A percentile compares a stretch with the other conserved stretches of the same genome.
Evolutionary conservation across 1,140 invertebrate species (phyloP).

Genomic region (Anoplophora glabripennis): DNA sequence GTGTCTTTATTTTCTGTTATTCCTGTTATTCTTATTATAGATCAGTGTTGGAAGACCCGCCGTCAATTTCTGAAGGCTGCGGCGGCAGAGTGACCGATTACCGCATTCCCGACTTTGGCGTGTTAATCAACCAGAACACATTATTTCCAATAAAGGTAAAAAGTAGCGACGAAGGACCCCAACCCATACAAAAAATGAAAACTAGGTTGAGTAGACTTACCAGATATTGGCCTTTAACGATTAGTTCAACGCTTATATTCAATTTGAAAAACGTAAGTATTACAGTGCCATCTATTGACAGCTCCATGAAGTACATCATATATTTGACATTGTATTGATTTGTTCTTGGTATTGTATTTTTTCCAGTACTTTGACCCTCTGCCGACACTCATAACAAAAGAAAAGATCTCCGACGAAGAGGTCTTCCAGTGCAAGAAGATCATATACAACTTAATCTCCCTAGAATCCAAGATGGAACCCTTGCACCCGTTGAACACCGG

Average conservation of each 20-base stretch:
- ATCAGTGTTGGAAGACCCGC: constrained; percentile 91
- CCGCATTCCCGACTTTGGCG: constrained; percentile 80
- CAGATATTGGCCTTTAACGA: constrained; percentile 90
- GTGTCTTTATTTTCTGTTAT: background rate
- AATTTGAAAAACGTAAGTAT: constrained; percentile 75
- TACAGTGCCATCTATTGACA: background rate
- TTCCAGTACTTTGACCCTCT: constrained; percentile 79
- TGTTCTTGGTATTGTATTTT: background rate
- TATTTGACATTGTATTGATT: background rate
- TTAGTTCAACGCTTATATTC: constrained; percentile 86
- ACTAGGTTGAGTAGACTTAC: constrained; percentile 73
- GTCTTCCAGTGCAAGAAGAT: constrained; percentile 85
- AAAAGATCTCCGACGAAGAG: constrained; percentile 79
- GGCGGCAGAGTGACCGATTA: constrained; percentile 94
- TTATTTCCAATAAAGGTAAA: constrained; percentile 65
- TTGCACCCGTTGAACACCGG: constrained; percentile 65
- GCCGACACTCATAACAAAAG: constrained; percentile 75
- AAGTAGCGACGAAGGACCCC: constrained; percentile 46
- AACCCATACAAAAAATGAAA: constrained; percentile 60
- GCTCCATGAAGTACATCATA: background rate
- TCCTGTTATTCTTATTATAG: constrained; percentile 22
- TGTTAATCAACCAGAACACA: constrained; percentile 82
- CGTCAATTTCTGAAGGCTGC: constrained; percentile 89
- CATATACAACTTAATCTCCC: constrained; percentile 75
- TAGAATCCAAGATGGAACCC: constrained; percentile 82